Conservation (phyloP, 35 echinoderm and acorn worm genomes). For the Apostichopus japonicus region DNA sequence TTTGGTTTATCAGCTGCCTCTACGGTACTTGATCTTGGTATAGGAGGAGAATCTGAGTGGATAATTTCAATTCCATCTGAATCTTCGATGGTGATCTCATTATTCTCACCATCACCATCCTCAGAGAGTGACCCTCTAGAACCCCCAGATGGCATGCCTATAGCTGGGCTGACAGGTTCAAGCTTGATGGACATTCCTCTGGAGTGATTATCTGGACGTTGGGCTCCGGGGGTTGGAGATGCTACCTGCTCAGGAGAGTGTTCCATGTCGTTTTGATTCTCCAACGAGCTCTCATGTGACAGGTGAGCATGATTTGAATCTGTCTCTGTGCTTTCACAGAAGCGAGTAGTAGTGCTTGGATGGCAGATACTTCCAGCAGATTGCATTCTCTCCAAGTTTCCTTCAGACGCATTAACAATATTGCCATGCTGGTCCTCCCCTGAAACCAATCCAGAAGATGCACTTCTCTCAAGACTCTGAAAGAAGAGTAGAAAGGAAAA, state of each 20-base stretch:
- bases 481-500: constrained; percentile 17
- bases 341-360: constrained; percentile 78
- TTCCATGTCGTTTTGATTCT: constrained; percentile 49
- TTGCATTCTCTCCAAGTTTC: constrained; percentile 68
- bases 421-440: constrained; percentile 47
- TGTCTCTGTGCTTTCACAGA: constrained; percentile 48
- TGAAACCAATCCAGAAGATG: constrained; percentile 50
- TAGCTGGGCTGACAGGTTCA: constrained; percentile 86
- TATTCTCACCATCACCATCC: constrained; percentile 18
- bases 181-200: constrained; percentile 67
- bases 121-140: constrained; percentile 23
- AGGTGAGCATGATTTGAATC: constrained; percentile 47
- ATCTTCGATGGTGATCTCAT: constrained; percentile 15
- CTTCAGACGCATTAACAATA: constrained; percentile 25
- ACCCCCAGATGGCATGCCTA: constrained; percentile 20
- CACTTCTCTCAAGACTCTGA: constrained; percentile 59
- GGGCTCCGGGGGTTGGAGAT: constrained; percentile 34
- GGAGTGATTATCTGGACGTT: constrained; percentile 45
- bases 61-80: constrained; percentile 48
- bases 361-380: constrained; percentile 80
- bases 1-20: constrained; percentile 24
- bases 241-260: constrained; percentile 36
- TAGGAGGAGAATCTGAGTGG: not conserved
- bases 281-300: constrained; percentile 57
- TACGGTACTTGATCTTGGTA: constrained; percentile 8